Evolutionary conservation across 92 coral and sea anemone genomes (phyloP), one percentile per base, ranked within the genome.

Genomic region (Phenganax stokvisi): DNA sequence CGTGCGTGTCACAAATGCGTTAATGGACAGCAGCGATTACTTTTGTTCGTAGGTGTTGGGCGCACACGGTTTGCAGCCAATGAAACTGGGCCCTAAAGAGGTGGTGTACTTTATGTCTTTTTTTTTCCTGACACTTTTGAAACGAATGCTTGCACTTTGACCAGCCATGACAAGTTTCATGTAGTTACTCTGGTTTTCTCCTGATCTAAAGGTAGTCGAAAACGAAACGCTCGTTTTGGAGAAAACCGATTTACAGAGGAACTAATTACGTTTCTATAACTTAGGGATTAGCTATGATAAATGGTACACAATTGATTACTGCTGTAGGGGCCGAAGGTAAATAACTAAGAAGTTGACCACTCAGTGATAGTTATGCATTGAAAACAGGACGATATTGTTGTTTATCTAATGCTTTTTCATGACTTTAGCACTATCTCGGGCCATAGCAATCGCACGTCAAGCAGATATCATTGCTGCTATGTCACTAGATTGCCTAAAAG

Each of bases 241-340:
- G 47, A 37, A 37, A 1, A 37, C 47, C 47, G 5, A 37, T 37
- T 37, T 37, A 37, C 47, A 37, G 47, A 37, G 5, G 47, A 37
- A 37, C 47, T 37, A 5, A 37, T 37, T 37, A 37, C 5, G 2
- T 37, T 37, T 37, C 47, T 37, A 37, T 37, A 37, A 37, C 51
- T 61, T 72, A 94, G 98, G 98, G 98, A 52, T 51, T 94, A 62
- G 98, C 98, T 13, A 83, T 94, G 56, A 94, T 94, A 53, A 94
- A 94, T 84, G 98, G 98, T 15, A 94, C 98, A 5, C 98, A 94
- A 81, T 75, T 94, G 10, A 94, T 94, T 37, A 92, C 98, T 7
- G 87, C 98, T 0, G 85, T 94, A 67, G 98, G 98, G 4, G 97
- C 92, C 3, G 96, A 92, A 90, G 98, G 98, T 88, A 75, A 37